These are phyloP conservation scores for Rhyzopertha dominica DNA, from an alignment of 1,140 invertebrate genomes.

Conservation along the genomic window DNA sequence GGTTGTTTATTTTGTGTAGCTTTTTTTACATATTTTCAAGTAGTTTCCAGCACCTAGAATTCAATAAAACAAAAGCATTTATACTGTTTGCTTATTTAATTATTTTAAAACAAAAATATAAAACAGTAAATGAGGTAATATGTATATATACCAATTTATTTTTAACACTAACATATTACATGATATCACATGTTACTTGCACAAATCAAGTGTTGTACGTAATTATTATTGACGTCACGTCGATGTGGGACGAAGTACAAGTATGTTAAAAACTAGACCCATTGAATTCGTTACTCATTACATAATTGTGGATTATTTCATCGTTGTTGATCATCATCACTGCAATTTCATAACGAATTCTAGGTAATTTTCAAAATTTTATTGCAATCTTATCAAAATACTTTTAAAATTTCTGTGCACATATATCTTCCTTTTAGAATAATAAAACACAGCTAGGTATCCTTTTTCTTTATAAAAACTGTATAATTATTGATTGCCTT, in stretches of 20 bases:
- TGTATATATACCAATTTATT: constrained; percentile 48
- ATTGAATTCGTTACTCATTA: constrained; percentile 12
- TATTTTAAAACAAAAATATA: constrained; percentile 44
- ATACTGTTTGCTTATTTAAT: constrained; percentile 26
- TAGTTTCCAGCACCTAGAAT: constrained; percentile 24
- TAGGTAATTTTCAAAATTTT: constrained; percentile 29
- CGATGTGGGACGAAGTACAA: constrained; percentile 45
- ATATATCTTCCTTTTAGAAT: constrained; percentile 42
- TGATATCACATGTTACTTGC: constrained; percentile 49
- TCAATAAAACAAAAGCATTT: background rate
- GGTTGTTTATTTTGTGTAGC: constrained; percentile 9
- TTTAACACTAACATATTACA: constrained; percentile 48
- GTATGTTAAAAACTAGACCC: constrained; percentile 27
- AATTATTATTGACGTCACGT: constrained; percentile 47
- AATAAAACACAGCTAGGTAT: constrained; percentile 44
- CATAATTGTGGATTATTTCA: background rate
- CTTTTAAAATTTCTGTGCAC: constrained; percentile 40
- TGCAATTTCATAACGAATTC: constrained; percentile 12
- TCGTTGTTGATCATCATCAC: constrained; percentile 6
- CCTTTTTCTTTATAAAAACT: constrained; percentile 35
- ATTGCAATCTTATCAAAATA: constrained; percentile 47
- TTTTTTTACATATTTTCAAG: constrained; percentile 11
- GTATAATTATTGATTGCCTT: constrained; percentile 43
- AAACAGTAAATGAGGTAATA: constrained; percentile 45
- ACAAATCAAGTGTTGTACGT: constrained; percentile 47